Conservation (phyloP, 2,113 vertebrate genomes). For the Taxidea taxus region DNA sequence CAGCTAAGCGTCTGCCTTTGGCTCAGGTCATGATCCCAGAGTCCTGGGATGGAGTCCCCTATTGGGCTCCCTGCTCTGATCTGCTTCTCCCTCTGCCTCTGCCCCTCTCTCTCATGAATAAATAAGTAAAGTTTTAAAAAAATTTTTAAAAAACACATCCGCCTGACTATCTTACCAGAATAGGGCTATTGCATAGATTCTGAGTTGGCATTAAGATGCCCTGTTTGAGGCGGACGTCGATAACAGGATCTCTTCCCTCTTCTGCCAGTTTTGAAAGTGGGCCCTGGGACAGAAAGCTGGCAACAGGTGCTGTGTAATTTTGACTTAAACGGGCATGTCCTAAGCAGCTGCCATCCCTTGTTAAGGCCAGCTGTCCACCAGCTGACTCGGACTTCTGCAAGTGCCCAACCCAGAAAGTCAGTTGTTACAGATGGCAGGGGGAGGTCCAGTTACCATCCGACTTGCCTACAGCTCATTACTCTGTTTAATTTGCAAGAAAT, state of each 20-base stretch:
- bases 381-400: background rate
- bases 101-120: background rate
- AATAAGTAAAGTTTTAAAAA: background rate
- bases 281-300: background rate
- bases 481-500: constrained; percentile 5
- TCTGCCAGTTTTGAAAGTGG: background rate
- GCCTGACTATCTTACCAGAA: background rate
- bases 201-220: background rate
- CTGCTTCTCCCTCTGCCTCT: no score
- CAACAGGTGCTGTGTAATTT: background rate
- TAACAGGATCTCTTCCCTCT: background rate
- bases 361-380: background rate
- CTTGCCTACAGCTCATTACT: background rate
- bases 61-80: no score
- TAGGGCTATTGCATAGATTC: background rate
- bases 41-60: no score
- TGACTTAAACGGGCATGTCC: background rate
- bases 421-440: background rate
- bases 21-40: no score
- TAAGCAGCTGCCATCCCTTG: background rate
- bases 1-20: no score
- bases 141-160: background rate
- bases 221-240: background rate
- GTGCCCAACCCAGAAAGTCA: background rate
- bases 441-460: background rate